phyloP scores from a whole-genome alignment of 2,888 invertebrate species.

The Trichopoda pennipes region DNA sequence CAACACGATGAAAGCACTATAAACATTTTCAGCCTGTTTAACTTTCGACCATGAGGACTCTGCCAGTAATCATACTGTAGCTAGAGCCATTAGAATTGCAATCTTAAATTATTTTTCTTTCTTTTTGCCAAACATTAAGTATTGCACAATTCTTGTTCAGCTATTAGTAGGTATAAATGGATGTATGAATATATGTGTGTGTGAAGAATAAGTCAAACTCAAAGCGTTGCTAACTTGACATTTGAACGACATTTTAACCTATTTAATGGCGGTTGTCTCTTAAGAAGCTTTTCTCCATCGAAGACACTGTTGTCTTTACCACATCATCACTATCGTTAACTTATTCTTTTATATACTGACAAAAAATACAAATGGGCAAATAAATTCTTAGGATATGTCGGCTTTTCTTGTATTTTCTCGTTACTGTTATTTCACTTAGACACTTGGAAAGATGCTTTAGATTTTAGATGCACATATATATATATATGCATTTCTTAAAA shows the following conservation, averaged over 20 bases:
- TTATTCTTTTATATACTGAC: neutral
- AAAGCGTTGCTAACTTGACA: slow-evolving; percentile 57
- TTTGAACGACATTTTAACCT: slow-evolving; percentile 67
- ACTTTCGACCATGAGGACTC: slow-evolving; percentile 36
- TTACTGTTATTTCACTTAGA: slow-evolving; percentile 2
- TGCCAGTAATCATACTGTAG: slow-evolving; percentile 35
- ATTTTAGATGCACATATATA: neutral
- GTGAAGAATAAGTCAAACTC: slow-evolving; percentile 49
- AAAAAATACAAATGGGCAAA: slow-evolving; percentile 29
- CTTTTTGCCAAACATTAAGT: slow-evolving; percentile 34
- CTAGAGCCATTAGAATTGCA: slow-evolving; percentile 53
- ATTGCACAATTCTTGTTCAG: slow-evolving; percentile 18
- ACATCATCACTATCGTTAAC: slow-evolving; percentile 14
- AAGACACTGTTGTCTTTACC: slow-evolving; percentile 7
- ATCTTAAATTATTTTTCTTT: slow-evolving; percentile 15
- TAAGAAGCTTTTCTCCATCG: slow-evolving; percentile 38
- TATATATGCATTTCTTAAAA: neutral
- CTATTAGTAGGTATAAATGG: neutral
- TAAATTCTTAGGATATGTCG: slow-evolving; percentile 32
- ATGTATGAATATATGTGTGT: neutral
- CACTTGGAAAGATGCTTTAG: slow-evolving; percentile 9
- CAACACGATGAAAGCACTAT: slow-evolving; percentile 36
- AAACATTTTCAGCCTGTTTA: slow-evolving; percentile 64
- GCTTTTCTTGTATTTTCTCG: slow-evolving; percentile 5
- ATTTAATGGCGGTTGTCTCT: slow-evolving; percentile 63